Base-by-base conservation (phyloP, 2,888 invertebrate species). In the Sylvicola cinctus region DNA sequence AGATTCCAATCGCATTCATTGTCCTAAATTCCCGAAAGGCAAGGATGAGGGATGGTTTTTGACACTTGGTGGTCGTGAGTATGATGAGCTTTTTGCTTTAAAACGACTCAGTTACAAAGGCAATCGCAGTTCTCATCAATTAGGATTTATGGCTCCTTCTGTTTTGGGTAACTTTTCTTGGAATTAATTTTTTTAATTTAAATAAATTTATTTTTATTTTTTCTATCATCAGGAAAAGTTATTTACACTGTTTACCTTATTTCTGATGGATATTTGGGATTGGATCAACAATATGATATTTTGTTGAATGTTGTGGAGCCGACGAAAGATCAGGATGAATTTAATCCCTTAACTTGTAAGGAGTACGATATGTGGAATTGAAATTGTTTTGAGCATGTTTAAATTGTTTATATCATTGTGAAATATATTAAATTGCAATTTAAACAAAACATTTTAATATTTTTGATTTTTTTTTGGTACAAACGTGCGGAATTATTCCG, bases 11-110 rank as follows among this genome's bases (percentile, higher is more conserved):
- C 58, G 71, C 34, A 81, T 79, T n/a, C 61, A 75, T 39, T 76
- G 85, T 39, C 81, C 85, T 0, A 71, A 74, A 40, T 96, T 88
- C 62, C 76, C 87, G 2, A 91, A 93, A 53, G 74, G 77, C 26
- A 96, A 95, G 60, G 85, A 84, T 49, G 95, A 95, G 53, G 85
- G 90, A 36, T 98, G 96, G 96, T 79, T 95, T 57, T 50, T 91
- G 2, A 68, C 88, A 0, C 60, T 96, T 7, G 93, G 91, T 3
- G 69, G 72, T 16, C 57, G 70, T 15, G 70, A 72, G 34, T 60
- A 61, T 2, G 65, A 67, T 16, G 83, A 90, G 46, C 62, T 95
- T 25, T 55, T 78, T 40, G 87, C 88, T 2, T 57, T 95, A 48
- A 90, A 88, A 53, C 61, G 93, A 33, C 62, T 77, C 0, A 55